Evolutionary conservation across 2,888 invertebrate genomes (phyloP), one percentile per base, ranked within the genome.

Genomic region (Ctenicera cuprea): DNA sequence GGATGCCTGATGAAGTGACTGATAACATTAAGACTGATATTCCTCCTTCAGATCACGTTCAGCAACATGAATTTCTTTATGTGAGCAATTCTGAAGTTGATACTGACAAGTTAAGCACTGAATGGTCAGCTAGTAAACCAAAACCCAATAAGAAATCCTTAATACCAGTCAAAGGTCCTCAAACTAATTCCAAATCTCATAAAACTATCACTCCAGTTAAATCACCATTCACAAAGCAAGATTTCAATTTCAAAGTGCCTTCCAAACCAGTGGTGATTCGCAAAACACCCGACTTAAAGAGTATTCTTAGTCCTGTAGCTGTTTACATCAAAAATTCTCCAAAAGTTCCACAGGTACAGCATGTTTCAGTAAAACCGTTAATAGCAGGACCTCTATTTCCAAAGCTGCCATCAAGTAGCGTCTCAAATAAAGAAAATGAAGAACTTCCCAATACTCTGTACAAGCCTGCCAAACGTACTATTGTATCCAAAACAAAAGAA

Each of bases 321-420:
- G 59, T 76, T 5, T 78, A 78, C 48, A 78, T 78, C 4, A 78
- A 77, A 30, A 78, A 77, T 57, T 72, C 73, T 37, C 78, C 78
- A 1, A 41, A 20, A 20, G 52, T 50, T 20, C 61, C 41, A 14
- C 41, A 66, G 30, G 50, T 61, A 63, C 72, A 76, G 64, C 75
- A 71, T 52, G 54, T 77, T 3, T 20, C 61, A 4, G 3, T 45
- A 18, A 74, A 62, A 59, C 38, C 11, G 3, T 5, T 45, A 0
- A 14, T 11, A 37, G 14, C 1, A 38, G 18, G 22, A 22, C 8
- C 41, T n/a, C 16, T 61, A 11, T 61, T 61, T 20, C 20, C 37
- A 22, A 41, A 11, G n/a, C 8, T 7, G 4, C 1, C 14, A 18
- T 1, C 22, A 20, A 33, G 0, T 7, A 59, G 14, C 3, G 4